These are phyloP conservation scores for Eilema caniola DNA, from an alignment of 2,888 invertebrate species.

Conservation along the genomic window DNA sequence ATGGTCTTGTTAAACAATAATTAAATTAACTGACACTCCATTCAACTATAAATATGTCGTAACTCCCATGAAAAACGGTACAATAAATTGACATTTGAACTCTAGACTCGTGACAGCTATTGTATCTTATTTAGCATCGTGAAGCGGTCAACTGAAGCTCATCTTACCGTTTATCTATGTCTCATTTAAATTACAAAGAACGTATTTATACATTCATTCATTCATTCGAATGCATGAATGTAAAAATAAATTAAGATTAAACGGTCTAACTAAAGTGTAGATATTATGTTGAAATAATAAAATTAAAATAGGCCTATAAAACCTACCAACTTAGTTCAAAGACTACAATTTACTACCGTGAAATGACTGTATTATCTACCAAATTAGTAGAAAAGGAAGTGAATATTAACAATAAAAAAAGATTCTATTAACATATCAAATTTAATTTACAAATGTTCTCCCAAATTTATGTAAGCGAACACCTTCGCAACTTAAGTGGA, in stretches of 20 bases:
- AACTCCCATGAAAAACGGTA: background rate
- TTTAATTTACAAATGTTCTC: constrained; percentile 7
- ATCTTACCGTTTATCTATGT: constrained; percentile 10
- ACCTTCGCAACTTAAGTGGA: constrained; percentile 30
- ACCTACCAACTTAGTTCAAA: constrained; percentile 1
- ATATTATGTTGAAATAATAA: constrained; percentile 8
- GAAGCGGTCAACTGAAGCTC: background rate
- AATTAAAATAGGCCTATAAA: constrained; percentile 4
- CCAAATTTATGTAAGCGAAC: constrained; percentile 12
- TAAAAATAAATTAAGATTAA: constrained; percentile 5
- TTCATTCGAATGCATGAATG: constrained; percentile 11
- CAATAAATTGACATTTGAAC: background rate
- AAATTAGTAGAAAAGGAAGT: constrained; percentile 6
- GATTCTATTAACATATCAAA: constrained; percentile 11
- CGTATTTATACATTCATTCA: background rate
- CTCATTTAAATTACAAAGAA: constrained; percentile 1
- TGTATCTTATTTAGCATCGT: constrained; percentile 8
- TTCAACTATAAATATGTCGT: background rate
- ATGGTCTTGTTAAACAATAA: background rate
- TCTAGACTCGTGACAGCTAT: constrained; percentile 3
- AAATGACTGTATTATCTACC: constrained; percentile 7
- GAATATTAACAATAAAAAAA: background rate
- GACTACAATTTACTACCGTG: background rate
- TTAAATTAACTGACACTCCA: background rate
- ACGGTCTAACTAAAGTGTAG: background rate